Evolutionary conservation across 2,797 vertebrate species (phyloP).

Genomic region (Sphaeramia orbicularis): DNA sequence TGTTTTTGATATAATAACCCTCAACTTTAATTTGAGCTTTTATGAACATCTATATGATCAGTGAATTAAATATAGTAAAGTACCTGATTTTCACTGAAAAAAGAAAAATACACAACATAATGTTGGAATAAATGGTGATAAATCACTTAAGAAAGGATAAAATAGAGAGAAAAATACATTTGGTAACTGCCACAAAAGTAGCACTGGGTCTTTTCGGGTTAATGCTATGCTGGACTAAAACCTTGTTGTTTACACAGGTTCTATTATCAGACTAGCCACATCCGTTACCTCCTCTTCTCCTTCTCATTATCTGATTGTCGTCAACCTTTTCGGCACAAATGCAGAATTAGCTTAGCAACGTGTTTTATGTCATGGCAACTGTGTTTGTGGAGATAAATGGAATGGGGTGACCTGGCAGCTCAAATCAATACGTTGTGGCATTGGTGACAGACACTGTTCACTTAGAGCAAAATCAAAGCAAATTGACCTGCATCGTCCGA

Average conservation of each 20-base stretch:
- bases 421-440: slow-evolving; percentile 56
- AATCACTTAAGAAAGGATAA: too few species aligned
- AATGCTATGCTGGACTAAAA: slow-evolving; percentile 13
- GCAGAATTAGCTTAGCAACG: slow-evolving; percentile 48
- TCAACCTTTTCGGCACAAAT: slow-evolving; percentile 51
- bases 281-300: slow-evolving; percentile 3
- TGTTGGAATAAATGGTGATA: too few species aligned
- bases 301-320: slow-evolving; percentile 42
- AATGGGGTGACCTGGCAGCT: slow-evolving; percentile 34
- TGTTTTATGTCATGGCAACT: slow-evolving; percentile 59
- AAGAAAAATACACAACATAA: too few species aligned
- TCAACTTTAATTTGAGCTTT: too few species aligned
- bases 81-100: too few species aligned
- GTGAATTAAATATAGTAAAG: too few species aligned
- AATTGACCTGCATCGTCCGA: slow-evolving; percentile 18
- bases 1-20: too few species aligned
- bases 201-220: too few species aligned
- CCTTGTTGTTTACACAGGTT: not conserved
- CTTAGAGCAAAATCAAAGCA: slow-evolving; percentile 40
- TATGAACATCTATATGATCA: too few species aligned
- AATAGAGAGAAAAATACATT: too few species aligned
- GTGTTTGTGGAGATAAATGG: slow-evolving; percentile 58
- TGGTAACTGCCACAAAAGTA: too few species aligned
- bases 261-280: slow-evolving; percentile 33
- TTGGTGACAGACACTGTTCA: slow-evolving; percentile 37